A percentile compares a stretch with the other conserved stretches of the same genome.
phyloP scores from a whole-genome alignment of 1,140 invertebrate genomes.

The Aphis craccivora region DNA sequence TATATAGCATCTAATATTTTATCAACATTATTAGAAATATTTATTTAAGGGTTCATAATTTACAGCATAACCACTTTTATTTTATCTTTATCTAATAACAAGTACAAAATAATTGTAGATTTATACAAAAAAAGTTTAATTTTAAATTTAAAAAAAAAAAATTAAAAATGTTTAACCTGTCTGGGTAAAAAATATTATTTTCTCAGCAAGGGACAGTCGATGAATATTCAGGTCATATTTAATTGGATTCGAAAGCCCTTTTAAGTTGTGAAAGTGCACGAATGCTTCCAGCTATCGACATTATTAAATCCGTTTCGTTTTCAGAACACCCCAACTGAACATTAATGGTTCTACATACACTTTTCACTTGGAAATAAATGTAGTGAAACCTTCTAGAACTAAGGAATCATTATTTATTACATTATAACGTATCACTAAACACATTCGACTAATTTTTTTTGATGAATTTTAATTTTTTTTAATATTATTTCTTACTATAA shows the following conservation, averaged over 20 bases:
- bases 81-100: background rate
- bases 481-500: background rate
- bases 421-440: background rate
- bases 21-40: background rate
- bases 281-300: background rate
- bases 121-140: background rate
- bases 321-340: background rate
- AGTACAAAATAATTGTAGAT: background rate
- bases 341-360: background rate
- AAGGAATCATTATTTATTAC: background rate
- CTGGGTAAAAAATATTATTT: background rate
- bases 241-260: conserved; percentile 6
- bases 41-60: background rate
- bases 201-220: background rate
- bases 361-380: background rate
- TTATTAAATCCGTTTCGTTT: background rate
- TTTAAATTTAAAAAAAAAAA: background rate
- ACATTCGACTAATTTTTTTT: background rate
- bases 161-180: background rate
- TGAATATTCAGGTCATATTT: conserved; percentile 32
- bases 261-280: conserved; percentile 13
- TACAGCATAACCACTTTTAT: background rate
- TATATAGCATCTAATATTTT: background rate
- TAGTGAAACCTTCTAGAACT: background rate
- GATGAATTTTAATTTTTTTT: background rate